Evolutionary conservation across 2,888 invertebrate species (phyloP).

Genomic region (Anorthoa munda): DNA sequence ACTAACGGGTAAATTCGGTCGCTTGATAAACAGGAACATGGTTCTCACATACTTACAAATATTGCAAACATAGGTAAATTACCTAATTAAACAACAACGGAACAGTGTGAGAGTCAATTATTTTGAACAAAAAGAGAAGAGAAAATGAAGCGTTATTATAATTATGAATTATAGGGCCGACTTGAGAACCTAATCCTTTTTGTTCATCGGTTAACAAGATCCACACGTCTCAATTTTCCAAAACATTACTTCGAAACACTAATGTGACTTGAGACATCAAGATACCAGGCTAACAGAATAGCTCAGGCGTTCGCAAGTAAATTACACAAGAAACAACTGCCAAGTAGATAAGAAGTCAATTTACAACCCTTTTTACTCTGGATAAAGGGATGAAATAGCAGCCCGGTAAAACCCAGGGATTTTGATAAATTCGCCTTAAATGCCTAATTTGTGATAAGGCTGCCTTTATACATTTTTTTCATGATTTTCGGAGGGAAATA

Average conservation of each 20-base stretch:
- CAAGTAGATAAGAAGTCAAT: slow-evolving; percentile 48
- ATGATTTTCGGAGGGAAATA: slow-evolving; percentile 21
- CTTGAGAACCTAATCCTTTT: too few species aligned
- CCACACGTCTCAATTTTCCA: slow-evolving; percentile 25
- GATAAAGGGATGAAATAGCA: slow-evolving; percentile 40
- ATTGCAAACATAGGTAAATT: too few species aligned
- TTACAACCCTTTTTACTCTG: slow-evolving; percentile 47
- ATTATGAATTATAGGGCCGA: too few species aligned
- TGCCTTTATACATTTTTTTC: slow-evolving; percentile 12
- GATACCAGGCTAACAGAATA: slow-evolving; percentile 34
- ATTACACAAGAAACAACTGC: slow-evolving; percentile 47
- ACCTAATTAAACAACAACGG: too few species aligned
- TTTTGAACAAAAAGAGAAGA: too few species aligned
- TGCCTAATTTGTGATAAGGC: slow-evolving; percentile 55
- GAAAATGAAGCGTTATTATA: too few species aligned
- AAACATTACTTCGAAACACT: slow-evolving; percentile 1
- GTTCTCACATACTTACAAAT: too few species aligned
- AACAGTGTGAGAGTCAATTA: too few species aligned
- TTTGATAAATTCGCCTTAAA: slow-evolving; percentile 43
- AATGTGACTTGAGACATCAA: slow-evolving; percentile 20
- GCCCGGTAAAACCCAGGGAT: slow-evolving; percentile 30
- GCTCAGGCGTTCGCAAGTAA: slow-evolving; percentile 37
- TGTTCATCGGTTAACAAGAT: not conserved
- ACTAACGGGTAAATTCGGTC: too few species aligned
- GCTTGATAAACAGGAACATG: too few species aligned